Percentiles rank a stretch among this genome's conserved stretches.
These are phyloP conservation scores for Drosophila nr. perissopoda DNA, from an alignment of 2,888 invertebrate species.

Conservation along the genomic window DNA sequence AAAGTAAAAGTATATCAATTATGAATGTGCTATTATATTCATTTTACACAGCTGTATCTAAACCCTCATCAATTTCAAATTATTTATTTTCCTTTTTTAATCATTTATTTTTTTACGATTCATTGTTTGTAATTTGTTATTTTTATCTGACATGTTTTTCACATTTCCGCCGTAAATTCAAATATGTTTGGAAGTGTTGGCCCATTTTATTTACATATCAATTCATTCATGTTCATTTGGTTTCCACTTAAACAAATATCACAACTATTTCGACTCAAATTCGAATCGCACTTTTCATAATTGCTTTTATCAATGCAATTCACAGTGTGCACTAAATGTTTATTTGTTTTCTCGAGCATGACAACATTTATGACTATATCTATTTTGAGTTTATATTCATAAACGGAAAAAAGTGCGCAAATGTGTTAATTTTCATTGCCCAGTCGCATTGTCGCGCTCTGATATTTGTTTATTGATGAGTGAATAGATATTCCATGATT, in stretches of 20 bases:
- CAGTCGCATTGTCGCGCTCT: slow-evolving; percentile 44
- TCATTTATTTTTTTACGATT: not conserved
- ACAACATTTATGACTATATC: slow-evolving; percentile 24
- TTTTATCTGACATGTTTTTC: not conserved
- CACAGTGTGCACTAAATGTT: slow-evolving; percentile 10
- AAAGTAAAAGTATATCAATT: not conserved
- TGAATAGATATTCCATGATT: slow-evolving; percentile 31
- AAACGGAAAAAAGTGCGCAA: slow-evolving; percentile 22
- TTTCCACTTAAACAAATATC: slow-evolving; percentile 39
- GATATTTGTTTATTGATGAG: slow-evolving; percentile 56
- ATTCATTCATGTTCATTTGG: not conserved
- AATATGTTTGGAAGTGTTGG: slow-evolving; percentile 32
- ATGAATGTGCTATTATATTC: not conserved
- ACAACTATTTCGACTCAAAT: slow-evolving; percentile 42
- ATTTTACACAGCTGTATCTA: slow-evolving; percentile 1
- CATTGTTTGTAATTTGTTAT: slow-evolving; percentile 6
- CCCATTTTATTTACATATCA: slow-evolving; percentile 27
- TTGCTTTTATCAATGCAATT: slow-evolving; percentile 52
- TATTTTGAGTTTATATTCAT: slow-evolving; percentile 54
- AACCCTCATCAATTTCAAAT: not conserved
- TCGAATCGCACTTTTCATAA: slow-evolving; percentile 54
- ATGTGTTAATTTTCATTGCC: slow-evolving; percentile 66
- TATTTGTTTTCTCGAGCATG: slow-evolving; percentile 42
- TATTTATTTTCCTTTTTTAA: slow-evolving; percentile 8
- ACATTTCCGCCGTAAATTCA: not conserved